Conservation (phyloP, 2,113 vertebrate genomes). For the Suncus etruscus region DNA sequence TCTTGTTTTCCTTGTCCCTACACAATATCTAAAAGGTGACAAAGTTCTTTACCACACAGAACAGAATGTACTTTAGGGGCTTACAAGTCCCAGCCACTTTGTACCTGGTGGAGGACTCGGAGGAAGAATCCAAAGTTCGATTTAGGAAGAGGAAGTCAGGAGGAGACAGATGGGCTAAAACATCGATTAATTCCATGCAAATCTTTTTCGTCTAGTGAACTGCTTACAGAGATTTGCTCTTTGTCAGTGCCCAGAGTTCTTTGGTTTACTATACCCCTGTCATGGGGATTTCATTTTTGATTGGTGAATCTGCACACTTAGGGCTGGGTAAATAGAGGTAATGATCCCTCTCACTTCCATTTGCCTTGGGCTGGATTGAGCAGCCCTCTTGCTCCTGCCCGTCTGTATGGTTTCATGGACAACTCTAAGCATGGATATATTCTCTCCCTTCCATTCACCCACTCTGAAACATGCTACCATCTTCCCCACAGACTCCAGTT, state of each 20-base stretch:
- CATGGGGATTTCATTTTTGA: constrained; percentile 39
- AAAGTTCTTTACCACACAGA: neutral
- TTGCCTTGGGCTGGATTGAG: neutral
- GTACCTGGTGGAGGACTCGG: neutral
- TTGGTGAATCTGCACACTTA: neutral
- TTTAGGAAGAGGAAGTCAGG: too few species aligned
- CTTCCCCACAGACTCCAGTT: too few species aligned
- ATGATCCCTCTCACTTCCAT: too few species aligned
- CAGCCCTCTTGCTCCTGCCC: constrained; percentile 58
- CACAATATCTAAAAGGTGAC: neutral
- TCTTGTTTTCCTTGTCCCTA: constrained; percentile 40
- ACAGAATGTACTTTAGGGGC: neutral
- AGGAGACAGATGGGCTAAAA: too few species aligned
- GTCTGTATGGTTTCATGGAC: neutral
- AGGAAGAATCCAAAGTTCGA: neutral
- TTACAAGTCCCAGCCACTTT: too few species aligned
- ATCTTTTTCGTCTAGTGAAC: neutral
- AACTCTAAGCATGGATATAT: neutral
- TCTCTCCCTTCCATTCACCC: neutral
- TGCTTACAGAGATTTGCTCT: neutral
- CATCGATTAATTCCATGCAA: too few species aligned
- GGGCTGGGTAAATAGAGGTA: too few species aligned
- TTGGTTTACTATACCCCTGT: neutral
- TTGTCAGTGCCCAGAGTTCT: too few species aligned
- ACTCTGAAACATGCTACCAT: neutral